Evolutionary conservation across 2,113 vertebrate genomes (phyloP), one percentile per base, ranked within the genome.

Genomic region (Caranx melampygus): DNA sequence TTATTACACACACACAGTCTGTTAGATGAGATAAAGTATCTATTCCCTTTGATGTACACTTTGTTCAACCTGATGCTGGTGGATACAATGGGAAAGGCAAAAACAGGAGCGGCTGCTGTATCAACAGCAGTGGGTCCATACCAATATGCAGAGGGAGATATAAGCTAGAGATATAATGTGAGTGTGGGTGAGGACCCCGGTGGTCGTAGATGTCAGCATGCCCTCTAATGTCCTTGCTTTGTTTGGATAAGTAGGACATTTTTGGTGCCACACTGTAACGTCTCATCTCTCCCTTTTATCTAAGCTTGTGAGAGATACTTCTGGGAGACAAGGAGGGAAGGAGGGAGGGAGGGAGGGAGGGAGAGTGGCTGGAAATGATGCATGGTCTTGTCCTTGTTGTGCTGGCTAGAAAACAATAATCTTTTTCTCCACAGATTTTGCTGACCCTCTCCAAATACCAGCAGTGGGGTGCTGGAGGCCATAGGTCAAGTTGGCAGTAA

Each of bases 201-300:
- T 15, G 45, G 45, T 47, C n/a, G 2, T 37, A n/a, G 59, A 61
- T 40, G 16, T 37, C 34, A 61, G 34, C 16, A 40, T 37, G 13
- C 5, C 34, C 59, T 40, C 3, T 6, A 60, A 60, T 64, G 37
- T 26, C 31, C 40, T 64, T 64, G 35, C 18, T 61, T 61, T 16
- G 6, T 7, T 64, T 64, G 45, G 64, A 12, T 18, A 44, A 49
- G 14, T 3, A 9, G n/a, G 21, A 15, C 14, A 64, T n/a, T n/a
- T 62, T 64, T 64, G 6, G 59, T 61, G 61, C 18, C 35, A 12
- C 15, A 18, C 6, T 60, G 58, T 35, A 16, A 60, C 1, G 35
- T 18, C 60, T 62, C 60, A 42, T 62, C 60, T 40, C n/a, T 62
- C 60, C 37, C 60, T 42, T 42, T 62, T n/a, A 62, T 62, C 60